These are phyloP conservation scores for Casuarius casuarius DNA, from an alignment of 2,113 vertebrate species.

Conservation along the genomic window DNA sequence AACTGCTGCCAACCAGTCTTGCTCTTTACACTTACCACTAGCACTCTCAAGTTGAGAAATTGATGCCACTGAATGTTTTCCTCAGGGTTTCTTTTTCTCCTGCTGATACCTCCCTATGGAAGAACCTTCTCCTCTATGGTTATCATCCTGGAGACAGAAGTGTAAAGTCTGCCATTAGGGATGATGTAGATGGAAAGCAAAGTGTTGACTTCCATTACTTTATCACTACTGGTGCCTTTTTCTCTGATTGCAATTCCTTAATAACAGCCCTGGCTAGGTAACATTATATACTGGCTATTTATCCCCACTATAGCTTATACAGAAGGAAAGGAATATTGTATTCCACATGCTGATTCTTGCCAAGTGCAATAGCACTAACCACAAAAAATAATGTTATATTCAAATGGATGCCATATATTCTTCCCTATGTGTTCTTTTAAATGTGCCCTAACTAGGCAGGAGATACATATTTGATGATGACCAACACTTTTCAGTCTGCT, in stretches of 20 bases:
- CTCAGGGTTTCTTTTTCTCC: background rate
- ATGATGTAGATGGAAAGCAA: constrained; percentile 8
- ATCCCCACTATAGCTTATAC: background rate
- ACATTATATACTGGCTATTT: background rate
- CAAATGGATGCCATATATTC: background rate
- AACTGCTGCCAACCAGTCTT: constrained; percentile 19
- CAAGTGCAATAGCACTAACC: background rate
- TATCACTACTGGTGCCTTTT: background rate
- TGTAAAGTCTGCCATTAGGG: background rate
- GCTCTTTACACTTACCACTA: constrained; percentile 22
- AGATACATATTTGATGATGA: background rate
- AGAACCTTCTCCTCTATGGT: background rate
- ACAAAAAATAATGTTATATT: background rate
- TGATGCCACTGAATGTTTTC: background rate
- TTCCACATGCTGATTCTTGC: background rate
- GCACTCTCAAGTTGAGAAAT: background rate
- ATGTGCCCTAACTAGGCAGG: constrained; percentile 14
- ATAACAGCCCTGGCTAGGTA: background rate
- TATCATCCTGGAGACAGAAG: background rate
- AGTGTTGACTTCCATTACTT: constrained; percentile 6
- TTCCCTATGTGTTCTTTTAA: background rate
- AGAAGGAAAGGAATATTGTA: background rate
- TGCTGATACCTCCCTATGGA: background rate
- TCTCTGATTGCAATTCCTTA: background rate
- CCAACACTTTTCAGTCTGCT: background rate